These are phyloP conservation scores for Tridacna gigas DNA, from an alignment of 2,888 invertebrate species.

Conservation along the genomic window DNA sequence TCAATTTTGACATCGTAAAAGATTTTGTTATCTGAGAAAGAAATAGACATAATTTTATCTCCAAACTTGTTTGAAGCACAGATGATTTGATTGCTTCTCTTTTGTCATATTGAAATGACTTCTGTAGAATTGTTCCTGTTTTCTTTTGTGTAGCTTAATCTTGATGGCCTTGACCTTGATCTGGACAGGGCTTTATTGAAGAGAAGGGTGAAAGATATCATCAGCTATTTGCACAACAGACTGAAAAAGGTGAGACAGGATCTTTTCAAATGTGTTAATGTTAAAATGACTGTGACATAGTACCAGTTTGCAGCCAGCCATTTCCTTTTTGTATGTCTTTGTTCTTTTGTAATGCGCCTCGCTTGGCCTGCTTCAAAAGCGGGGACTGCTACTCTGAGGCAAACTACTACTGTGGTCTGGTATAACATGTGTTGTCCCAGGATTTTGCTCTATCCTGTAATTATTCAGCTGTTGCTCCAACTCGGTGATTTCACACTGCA, in stretches of 20 bases:
- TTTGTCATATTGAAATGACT: too few species aligned
- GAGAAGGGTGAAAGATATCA: constrained; percentile 79
- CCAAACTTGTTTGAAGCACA: too few species aligned
- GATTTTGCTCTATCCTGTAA: neutral
- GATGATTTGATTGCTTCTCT: too few species aligned
- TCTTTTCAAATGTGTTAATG: too few species aligned
- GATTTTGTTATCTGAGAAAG: too few species aligned
- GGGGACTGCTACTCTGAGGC: neutral
- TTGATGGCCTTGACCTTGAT: constrained; percentile 64
- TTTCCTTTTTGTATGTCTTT: too few species aligned
- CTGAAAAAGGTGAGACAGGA: constrained; percentile 76
- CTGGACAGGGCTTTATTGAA: constrained; percentile 61
- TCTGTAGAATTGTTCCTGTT: too few species aligned
- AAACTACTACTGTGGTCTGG: neutral
- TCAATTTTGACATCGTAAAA: too few species aligned
- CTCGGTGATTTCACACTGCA: neutral
- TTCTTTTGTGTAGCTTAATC: constrained; percentile 8
- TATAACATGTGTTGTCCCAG: neutral
- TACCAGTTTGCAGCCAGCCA: too few species aligned
- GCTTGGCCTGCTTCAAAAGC: neutral
- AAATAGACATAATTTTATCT: too few species aligned
- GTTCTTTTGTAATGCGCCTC: too few species aligned
- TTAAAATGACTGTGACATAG: too few species aligned
- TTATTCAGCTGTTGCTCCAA: neutral
- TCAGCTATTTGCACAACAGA: constrained; percentile 80